These are phyloP conservation scores for Onychomys leucogaster DNA, from an alignment of 2,797 vertebrate genomes.

Conservation along the genomic window DNA sequence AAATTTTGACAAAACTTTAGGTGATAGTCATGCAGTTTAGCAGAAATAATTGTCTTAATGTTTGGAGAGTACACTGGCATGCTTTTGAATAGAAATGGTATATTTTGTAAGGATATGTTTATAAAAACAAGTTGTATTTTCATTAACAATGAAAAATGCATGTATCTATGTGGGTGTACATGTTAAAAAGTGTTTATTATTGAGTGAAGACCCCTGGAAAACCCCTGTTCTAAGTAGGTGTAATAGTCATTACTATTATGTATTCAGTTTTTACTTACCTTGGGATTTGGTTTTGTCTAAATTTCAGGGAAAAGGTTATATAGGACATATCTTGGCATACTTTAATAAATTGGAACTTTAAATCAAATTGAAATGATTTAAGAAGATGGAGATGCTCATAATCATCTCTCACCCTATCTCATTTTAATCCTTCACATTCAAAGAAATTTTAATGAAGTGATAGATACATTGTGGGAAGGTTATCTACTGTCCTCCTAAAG, in stretches of 20 bases:
- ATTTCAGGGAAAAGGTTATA: background rate
- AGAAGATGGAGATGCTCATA: background rate
- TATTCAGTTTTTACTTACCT: background rate
- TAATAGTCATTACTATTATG: background rate
- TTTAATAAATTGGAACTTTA: constrained; percentile 6
- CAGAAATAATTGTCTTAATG: background rate
- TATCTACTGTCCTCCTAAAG: background rate
- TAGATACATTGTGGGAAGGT: background rate
- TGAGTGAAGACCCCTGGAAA: background rate
- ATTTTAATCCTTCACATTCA: background rate
- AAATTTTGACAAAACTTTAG: background rate
- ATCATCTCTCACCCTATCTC: background rate
- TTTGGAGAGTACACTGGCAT: background rate
- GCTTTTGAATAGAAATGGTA: constrained; percentile 33
- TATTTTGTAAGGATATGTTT: background rate
- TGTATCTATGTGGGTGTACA: too few species aligned
- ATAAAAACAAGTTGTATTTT: background rate
- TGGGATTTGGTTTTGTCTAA: background rate
- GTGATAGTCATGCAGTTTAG: background rate
- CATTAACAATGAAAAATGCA: background rate
- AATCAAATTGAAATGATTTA: background rate
- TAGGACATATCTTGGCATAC: background rate
- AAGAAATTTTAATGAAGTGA: background rate
- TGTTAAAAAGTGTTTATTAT: constrained; percentile 5
- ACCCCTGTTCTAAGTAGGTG: background rate